Percentiles rank a stretch among this genome's conserved stretches.
phyloP scores from a whole-genome alignment of 1,140 invertebrate species.

The Doryteuthis pealeii region DNA sequence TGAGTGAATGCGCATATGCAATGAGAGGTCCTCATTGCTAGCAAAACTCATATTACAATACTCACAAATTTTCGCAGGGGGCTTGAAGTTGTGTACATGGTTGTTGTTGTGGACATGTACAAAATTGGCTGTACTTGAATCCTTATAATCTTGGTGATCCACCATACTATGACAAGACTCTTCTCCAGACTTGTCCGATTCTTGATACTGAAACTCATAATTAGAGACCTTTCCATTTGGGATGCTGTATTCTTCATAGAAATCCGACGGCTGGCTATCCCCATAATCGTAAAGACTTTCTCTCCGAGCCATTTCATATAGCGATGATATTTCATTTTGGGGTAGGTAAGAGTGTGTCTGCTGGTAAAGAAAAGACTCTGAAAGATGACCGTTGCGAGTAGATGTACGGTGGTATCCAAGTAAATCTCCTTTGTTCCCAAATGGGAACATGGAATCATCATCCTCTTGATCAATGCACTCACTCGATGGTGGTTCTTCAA shows the following conservation, averaged over 20 bases:
- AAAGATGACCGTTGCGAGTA: background rate
- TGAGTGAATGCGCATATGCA: background rate
- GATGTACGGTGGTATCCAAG: background rate
- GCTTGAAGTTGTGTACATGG: background rate
- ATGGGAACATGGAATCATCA: background rate
- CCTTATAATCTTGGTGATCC: background rate
- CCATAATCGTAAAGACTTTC: background rate
- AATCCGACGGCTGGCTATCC: background rate
- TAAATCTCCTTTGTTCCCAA: background rate
- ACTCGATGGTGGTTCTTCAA: slow-evolving; percentile 7
- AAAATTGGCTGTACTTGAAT: background rate
- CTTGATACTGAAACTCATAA: background rate
- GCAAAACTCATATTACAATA: slow-evolving; percentile 7
- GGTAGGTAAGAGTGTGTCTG: background rate
- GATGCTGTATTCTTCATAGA: background rate
- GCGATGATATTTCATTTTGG: background rate
- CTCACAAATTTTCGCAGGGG: background rate
- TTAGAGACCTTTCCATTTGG: background rate
- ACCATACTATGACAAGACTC: background rate
- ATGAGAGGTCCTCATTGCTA: background rate
- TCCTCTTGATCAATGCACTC: background rate
- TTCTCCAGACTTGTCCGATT: background rate
- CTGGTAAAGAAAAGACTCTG: background rate
- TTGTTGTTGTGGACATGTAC: background rate
- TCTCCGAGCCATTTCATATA: background rate